Base-by-base conservation (phyloP, 1,140 invertebrate genomes). In the Drosophila cardini region DNA sequence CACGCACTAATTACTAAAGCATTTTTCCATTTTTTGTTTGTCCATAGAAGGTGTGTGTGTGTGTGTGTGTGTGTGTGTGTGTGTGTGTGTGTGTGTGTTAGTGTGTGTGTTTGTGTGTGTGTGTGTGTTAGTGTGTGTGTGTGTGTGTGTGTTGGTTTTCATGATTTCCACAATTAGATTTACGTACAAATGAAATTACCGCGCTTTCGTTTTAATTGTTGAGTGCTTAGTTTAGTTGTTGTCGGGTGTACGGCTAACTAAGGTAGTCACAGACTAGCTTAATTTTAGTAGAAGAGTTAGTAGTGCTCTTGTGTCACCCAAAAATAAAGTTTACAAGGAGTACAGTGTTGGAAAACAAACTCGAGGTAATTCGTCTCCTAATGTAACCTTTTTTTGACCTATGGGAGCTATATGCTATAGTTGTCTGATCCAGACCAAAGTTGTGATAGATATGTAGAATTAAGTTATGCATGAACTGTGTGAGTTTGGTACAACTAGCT, bases 121-220 rank as follows among this genome's bases (percentile, higher is more conserved):
- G 18, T 18, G 11, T 42, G 42, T 64, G 30, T n/a, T n/a, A n/a
- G n/a, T n/a, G n/a, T n/a, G n/a, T 18, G 16, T 61, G 21, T 15
- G 15, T 26, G 8, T 68, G 16, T 72, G 30, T 42, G 21, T 30
- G 46, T 48, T 6, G 8, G 57, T 63, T 69, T 69, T 32, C 45
- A 85, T 76, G 71, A 76, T 86, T 86, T 78, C 63, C 62, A 87
- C 79, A 89, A 89, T 89, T 89, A 80, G 80, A 89, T 89, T 89
- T 84, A 89, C 69, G 77, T 45, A 89, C 80, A 89, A 89, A 89
- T 89, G 80, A 89, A 89, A 89, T 89, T 89, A 89, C 84, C 69
- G 82, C 64, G 84, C 79, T 87, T 84, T 90, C 87, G 80, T 84
- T 90, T 86, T 90, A 90, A 90, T 90, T 90, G 82, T 79, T 64